A percentile compares a stretch with the other conserved stretches of the same genome.
These are phyloP conservation scores for Darevskia nairensis DNA, from an alignment of 2,797 vertebrate genomes.

Conservation along the genomic window DNA sequence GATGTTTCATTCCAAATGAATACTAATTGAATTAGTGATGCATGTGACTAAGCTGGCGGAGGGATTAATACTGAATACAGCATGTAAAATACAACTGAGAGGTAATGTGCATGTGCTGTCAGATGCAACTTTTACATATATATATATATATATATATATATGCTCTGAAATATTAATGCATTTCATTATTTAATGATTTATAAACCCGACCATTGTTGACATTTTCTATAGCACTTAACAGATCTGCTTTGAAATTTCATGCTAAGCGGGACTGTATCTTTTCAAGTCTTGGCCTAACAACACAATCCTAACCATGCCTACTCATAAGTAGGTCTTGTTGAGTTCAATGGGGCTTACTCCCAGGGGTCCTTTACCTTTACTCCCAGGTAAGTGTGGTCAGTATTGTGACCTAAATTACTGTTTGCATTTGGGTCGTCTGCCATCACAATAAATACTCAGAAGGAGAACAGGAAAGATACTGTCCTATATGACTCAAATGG, in stretches of 20 bases:
- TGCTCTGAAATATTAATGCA: neutral
- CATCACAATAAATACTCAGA: neutral
- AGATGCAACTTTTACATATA: neutral
- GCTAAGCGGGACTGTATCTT: fast-evolving
- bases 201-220: fast-evolving
- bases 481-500: neutral
- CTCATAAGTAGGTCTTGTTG: too few relatives aligned
- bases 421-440: fast-evolving
- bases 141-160: neutral
- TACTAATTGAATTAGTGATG: slow-evolving; percentile 50
- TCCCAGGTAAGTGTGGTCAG: too few relatives aligned
- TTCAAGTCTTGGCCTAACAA: neutral
- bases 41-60: slow-evolving; percentile 21
- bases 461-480: fast-evolving
- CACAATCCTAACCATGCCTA: too few relatives aligned
- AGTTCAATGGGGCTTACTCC: too few relatives aligned
- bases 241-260: neutral
- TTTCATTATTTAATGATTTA: fast-evolving
- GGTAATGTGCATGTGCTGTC: neutral
- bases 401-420: too few relatives aligned
- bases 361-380: too few relatives aligned
- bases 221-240: neutral
- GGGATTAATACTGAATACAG: slow-evolving; percentile 10
- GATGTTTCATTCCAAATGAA: slow-evolving; percentile 37
- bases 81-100: neutral